phyloP scores from a whole-genome alignment of 2,888 invertebrate genomes.

The Iselma pallidipennis region DNA sequence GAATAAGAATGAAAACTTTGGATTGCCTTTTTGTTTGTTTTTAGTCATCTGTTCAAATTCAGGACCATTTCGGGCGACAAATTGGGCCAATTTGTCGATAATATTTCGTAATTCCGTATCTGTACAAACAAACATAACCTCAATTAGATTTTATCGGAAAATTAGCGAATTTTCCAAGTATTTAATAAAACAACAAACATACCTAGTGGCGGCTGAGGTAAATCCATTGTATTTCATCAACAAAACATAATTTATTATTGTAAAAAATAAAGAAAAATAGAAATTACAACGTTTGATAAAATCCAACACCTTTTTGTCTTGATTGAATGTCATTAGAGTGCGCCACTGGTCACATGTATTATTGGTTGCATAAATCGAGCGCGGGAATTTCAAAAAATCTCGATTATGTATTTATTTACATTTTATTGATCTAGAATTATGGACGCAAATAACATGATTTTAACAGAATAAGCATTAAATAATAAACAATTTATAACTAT shows the following conservation, averaged over 20 bases:
- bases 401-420: conserved; percentile 45
- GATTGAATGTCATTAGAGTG: background rate
- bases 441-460: conserved; percentile 55
- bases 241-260: conserved; percentile 7
- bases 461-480: conserved; percentile 44
- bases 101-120: conserved; percentile 96
- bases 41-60: conserved; percentile 99
- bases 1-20: conserved; percentile 95
- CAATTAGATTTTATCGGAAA: conserved; percentile 8
- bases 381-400: too few species aligned
- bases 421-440: conserved; percentile 51
- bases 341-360: background rate
- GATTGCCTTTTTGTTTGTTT: conserved; percentile 97
- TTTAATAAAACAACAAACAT: conserved; percentile 30
- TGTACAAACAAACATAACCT: conserved; percentile 51
- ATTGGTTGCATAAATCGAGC: background rate
- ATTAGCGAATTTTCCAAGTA: background rate
- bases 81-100: conserved; percentile 98
- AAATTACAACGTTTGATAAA: background rate
- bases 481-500: background rate
- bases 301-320: background rate
- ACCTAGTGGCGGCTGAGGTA: conserved; percentile 68
- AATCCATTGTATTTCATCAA: conserved; percentile 51
- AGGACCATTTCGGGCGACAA: conserved; percentile 99
- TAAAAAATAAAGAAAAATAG: conserved; percentile 5